Conservation (phyloP, 2,113 vertebrate species). For the Toxotes jaculatrix region DNA sequence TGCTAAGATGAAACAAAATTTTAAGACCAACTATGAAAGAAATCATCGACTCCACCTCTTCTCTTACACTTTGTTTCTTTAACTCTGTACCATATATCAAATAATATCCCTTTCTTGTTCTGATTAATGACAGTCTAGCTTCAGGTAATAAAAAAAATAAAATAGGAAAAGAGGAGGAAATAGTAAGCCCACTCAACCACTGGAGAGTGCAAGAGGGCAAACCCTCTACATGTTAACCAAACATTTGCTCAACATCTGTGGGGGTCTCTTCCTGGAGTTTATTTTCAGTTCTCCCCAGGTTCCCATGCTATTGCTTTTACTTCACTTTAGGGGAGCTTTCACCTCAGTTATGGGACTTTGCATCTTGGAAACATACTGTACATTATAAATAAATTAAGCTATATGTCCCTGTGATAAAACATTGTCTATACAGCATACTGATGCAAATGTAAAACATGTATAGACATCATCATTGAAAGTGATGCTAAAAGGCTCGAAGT, state of each 20-base stretch:
- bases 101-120: not conserved
- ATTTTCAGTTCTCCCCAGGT: constrained; percentile 47
- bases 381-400: not conserved
- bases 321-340: constrained; percentile 1
- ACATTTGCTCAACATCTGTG: constrained; percentile 52
- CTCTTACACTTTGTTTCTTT: constrained; percentile 20
- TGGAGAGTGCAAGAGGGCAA: constrained; percentile 40
- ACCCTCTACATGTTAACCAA: constrained; percentile 54
- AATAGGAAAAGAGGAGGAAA: not conserved
- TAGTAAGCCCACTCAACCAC: constrained; percentile 19
- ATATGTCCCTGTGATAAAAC: not conserved
- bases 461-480: not conserved
- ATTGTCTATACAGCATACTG: not conserved
- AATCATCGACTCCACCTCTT: constrained; percentile 12
- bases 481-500: too few species aligned
- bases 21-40: constrained; percentile 42
- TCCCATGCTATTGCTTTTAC: constrained; percentile 8
- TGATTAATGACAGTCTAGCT: not conserved
- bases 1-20: constrained; percentile 35
- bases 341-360: not conserved
- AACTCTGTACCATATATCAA: not conserved
- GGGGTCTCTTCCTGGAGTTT: constrained; percentile 53
- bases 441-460: not conserved
- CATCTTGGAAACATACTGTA: not conserved
- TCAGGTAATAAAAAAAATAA: constrained; percentile 8